Conservation (phyloP, 2,113 vertebrate genomes). For the Oreocharis arfaki region DNA sequence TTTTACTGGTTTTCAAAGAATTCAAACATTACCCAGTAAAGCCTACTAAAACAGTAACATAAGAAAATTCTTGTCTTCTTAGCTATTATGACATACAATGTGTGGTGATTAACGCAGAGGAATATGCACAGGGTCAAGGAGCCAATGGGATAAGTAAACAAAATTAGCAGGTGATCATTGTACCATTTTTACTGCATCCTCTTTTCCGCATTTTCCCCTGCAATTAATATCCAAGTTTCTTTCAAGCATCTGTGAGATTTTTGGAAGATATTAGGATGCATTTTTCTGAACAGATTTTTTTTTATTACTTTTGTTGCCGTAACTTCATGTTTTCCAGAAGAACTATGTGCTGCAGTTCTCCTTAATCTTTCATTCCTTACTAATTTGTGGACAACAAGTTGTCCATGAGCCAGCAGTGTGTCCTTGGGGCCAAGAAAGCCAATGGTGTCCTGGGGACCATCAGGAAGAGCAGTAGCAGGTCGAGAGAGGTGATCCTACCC, state of each 20-base stretch:
- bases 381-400: background rate
- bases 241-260: background rate
- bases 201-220: background rate
- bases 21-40: background rate
- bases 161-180: slow-evolving; percentile 51
- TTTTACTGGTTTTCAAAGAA: background rate
- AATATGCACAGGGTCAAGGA: slow-evolving; percentile 12
- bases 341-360: background rate
- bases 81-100: slow-evolving; percentile 28
- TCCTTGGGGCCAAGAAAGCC: background rate
- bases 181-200: background rate
- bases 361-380: background rate
- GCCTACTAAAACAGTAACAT: background rate
- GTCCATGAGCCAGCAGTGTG: background rate
- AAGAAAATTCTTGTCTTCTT: background rate
- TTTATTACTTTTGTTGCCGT: background rate
- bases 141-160: background rate
- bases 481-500: background rate
- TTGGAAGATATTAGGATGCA: background rate
- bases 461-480: background rate
- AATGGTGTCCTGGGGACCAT: background rate
- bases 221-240: background rate
- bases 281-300: background rate
- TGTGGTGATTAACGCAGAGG: slow-evolving; percentile 20
- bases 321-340: background rate